A percentile compares a stretch with the other conserved stretches of the same genome.
phyloP scores from a whole-genome alignment of 2,797 vertebrate genomes.

The Sebastes aleutianus region DNA sequence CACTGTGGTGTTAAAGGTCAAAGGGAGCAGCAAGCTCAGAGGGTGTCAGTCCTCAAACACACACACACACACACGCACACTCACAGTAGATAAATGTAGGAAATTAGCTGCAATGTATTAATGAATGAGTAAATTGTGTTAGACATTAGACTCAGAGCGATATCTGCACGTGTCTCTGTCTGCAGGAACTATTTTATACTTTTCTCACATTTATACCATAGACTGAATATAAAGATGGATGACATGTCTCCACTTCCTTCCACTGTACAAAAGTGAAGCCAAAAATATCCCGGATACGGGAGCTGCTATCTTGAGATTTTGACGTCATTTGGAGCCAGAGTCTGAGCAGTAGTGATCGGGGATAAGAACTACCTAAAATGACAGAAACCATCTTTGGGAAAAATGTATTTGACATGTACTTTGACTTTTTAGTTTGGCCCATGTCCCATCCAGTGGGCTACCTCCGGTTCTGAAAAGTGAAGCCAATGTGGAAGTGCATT shows the following conservation, averaged over 20 bases:
- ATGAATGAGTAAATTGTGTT: constrained; percentile 7
- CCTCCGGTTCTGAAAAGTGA: no score
- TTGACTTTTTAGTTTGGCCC: no score
- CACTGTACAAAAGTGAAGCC: no score
- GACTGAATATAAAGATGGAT: no score
- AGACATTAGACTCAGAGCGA: not conserved
- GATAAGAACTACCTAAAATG: no score
- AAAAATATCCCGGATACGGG: not conserved
- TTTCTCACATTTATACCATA: not conserved
- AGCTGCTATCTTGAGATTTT: not conserved
- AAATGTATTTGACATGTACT: no score
- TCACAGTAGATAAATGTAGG: constrained; percentile 32
- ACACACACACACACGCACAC: constrained; percentile 27
- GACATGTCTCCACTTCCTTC: no score
- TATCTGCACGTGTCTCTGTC: not conserved
- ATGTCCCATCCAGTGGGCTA: no score
- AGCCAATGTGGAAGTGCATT: not conserved
- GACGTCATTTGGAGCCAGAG: not conserved
- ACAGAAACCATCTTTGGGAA: no score
- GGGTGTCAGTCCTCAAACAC: constrained; percentile 67
- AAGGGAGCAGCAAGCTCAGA: constrained; percentile 68
- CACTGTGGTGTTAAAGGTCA: constrained; percentile 81
- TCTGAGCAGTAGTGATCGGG: not conserved
- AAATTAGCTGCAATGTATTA: constrained; percentile 18
- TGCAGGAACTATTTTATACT: not conserved